phyloP scores from a whole-genome alignment of 2,797 vertebrate genomes.

The Avahi laniger region DNA sequence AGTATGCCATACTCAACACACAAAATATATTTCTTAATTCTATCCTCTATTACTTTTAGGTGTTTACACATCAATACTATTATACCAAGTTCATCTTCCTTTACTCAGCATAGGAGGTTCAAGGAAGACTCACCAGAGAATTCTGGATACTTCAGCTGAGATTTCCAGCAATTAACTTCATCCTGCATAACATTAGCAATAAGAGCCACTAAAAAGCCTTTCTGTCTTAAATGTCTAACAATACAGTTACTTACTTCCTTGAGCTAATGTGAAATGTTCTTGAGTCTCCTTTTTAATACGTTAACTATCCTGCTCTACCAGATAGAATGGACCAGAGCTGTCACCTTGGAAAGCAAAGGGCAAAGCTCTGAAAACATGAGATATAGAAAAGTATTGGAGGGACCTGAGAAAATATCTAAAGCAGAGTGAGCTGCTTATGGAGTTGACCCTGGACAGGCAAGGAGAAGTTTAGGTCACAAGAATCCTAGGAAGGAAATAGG shows the following conservation, averaged over 20 bases:
- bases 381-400: not conserved
- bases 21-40: not conserved
- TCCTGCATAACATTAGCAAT: not conserved
- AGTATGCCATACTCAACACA: not conserved
- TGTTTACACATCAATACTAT: not conserved
- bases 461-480: not conserved
- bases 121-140: not conserved
- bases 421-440: not conserved
- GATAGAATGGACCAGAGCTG: not conserved
- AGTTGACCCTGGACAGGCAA: not conserved
- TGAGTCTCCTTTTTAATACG: not conserved
- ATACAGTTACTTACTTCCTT: not conserved
- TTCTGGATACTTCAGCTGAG: not conserved
- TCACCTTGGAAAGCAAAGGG: not conserved
- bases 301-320: not conserved
- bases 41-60: not conserved
- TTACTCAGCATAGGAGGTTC: not conserved
- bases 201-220: not conserved
- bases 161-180: not conserved
- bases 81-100: slow-evolving; percentile 1
- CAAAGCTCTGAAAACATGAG: not conserved
- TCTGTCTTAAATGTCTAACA: slow-evolving; percentile 5
- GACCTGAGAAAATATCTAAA: not conserved
- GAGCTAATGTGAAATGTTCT: not conserved
- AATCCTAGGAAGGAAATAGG: not conserved